Conservation (phyloP, 2,888 invertebrate species). For the Pristionchus fissidentatus region DNA sequence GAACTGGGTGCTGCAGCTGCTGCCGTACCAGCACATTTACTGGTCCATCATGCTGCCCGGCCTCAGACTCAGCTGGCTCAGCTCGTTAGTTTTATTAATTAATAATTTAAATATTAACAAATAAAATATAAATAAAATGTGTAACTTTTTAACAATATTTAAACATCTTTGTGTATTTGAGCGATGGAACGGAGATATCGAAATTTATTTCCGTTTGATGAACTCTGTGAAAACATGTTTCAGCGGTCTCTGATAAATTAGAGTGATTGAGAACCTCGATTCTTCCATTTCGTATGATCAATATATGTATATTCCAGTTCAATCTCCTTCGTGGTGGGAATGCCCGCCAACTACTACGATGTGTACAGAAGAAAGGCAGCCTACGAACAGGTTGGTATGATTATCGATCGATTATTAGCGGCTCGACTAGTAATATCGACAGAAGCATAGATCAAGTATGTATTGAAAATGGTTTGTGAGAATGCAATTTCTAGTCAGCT, state of each 20-base stretch:
- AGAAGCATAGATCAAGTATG: too few species aligned
- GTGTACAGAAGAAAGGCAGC: conserved; percentile 61
- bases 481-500: too few species aligned
- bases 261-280: too few species aligned
- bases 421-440: too few species aligned
- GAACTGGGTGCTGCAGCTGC: conserved; percentile 63
- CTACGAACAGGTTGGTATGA: conserved; percentile 56
- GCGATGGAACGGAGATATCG: too few species aligned
- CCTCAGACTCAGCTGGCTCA: conserved; percentile 72
- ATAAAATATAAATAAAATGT: too few species aligned
- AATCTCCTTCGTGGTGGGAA: conserved; percentile 66
- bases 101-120: neutral
- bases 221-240: neutral
- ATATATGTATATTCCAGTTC: conserved; percentile 61
- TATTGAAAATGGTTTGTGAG: too few species aligned
- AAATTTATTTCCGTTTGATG: too few species aligned
- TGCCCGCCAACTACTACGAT: conserved; percentile 70
- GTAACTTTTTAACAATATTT: too few species aligned
- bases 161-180: too few species aligned
- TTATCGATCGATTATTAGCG: too few species aligned
- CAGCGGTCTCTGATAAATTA: too few species aligned
- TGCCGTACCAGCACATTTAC: conserved; percentile 74
- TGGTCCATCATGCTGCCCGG: conserved; percentile 71
- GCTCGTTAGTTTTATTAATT: neutral
- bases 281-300: neutral